Evolutionary conservation across 1,140 invertebrate genomes (phyloP), one percentile per base, ranked within the genome.

Genomic region (Physella acuta): DNA sequence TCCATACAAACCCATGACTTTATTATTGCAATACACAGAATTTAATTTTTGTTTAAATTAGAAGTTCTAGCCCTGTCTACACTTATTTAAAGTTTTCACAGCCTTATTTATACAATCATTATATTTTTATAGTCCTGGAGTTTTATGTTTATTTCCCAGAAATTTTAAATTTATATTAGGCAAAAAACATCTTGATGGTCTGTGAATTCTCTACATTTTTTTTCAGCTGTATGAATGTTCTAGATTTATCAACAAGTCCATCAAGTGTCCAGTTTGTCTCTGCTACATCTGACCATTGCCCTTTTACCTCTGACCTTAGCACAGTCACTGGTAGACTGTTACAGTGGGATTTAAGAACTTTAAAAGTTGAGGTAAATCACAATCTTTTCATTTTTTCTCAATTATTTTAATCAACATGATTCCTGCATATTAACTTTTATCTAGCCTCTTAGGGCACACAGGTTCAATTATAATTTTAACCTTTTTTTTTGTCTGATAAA

Each of bases 311-410:
- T 14, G 71, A 70, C 17, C 26, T 68, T 34, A 62, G 34, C 55
- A 82, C 75, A 39, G 82, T 85, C 33, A 61, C 64, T 64, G 87
- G 87, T 3, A 88, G 86, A 75, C 76, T 90, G 14, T 76, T 89
- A 2, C 72, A 89, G 0, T 90, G 88, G 79, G 89, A 90, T 74
- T 86, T 90, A 28, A 90, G 90, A 75, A 89, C 87, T 0, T 87
- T 86, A 73, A 89, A 89, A 76, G 72, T 89, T 17, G 88, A 90
- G 72, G 87, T 89, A 75, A 85, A 78, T 53, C 3, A 33, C n/a
- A n/a, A n/a, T n/a, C n/a, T n/a, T n/a, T n/a, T n/a, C n/a, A n/a
- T n/a, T n/a, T n/a, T n/a, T n/a, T n/a, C n/a, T n/a, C n/a, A n/a
- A n/a, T n/a, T n/a, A n/a, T n/a, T n/a, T n/a, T n/a, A n/a, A n/a